These are phyloP conservation scores for Madoqua kirkii DNA, from an alignment of 2,113 vertebrate genomes.

Conservation along the genomic window DNA sequence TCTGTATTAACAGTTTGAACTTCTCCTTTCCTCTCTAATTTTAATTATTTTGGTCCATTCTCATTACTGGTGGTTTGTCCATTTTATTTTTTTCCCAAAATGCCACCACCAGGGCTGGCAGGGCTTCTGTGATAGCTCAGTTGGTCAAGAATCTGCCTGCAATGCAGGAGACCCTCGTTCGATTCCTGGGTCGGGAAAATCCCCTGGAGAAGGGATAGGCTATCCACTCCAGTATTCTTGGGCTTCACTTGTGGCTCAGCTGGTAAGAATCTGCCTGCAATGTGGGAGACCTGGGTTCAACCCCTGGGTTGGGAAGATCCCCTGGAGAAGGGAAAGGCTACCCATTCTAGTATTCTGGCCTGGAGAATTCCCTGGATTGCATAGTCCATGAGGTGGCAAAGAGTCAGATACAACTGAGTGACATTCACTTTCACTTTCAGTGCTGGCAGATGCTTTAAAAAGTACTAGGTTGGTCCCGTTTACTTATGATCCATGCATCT, in stretches of 20 bases:
- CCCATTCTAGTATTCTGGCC: neutral
- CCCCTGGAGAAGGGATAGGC: neutral
- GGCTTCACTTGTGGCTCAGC: neutral
- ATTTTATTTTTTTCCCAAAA: neutral
- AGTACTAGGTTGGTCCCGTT: neutral
- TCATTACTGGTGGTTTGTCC: neutral
- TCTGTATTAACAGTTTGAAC: neutral
- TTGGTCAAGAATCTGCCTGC: neutral
- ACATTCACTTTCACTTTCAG: neutral
- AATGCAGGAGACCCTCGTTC: neutral
- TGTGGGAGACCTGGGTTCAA: neutral
- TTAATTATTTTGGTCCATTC: neutral
- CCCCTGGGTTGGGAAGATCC: neutral
- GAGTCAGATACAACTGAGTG: neutral
- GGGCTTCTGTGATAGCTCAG: neutral
- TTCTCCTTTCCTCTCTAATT: neutral
- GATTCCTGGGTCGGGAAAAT: rapidly evolving
- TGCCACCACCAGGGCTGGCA: neutral
- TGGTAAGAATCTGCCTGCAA: neutral
- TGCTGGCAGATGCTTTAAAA: neutral
- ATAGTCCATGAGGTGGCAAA: neutral
- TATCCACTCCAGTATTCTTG: neutral
- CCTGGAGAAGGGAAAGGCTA: neutral
- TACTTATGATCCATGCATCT: neutral
- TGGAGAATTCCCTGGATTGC: neutral